These are phyloP conservation scores for Macrophya alboannulata DNA, from an alignment of 2,888 invertebrate genomes.

Conservation along the genomic window DNA sequence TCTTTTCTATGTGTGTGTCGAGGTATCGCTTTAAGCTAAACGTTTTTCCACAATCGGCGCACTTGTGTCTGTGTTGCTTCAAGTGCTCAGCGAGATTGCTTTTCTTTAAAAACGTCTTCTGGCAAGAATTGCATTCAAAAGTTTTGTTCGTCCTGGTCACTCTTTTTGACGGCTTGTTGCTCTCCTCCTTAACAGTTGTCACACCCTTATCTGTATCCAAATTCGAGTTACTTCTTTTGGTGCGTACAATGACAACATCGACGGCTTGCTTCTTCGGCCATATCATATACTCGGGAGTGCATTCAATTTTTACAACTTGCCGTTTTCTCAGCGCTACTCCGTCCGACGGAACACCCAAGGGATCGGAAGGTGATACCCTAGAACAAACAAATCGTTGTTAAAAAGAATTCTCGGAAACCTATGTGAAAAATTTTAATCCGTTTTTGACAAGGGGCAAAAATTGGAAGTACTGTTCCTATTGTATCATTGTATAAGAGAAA, in stretches of 20 bases:
- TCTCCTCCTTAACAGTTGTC: neutral
- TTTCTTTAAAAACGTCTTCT: constrained; percentile 66
- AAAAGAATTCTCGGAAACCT: neutral
- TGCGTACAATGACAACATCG: neutral
- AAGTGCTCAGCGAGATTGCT: constrained; percentile 60
- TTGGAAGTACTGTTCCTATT: neutral
- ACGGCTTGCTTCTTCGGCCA: constrained; percentile 50
- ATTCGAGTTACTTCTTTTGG: neutral
- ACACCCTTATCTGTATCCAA: neutral
- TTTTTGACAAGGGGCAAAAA: neutral
- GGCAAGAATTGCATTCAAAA: constrained; percentile 69
- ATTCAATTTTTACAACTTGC: constrained; percentile 47
- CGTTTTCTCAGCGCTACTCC: neutral
- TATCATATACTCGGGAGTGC: constrained; percentile 55
- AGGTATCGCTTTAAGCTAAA: constrained; percentile 59
- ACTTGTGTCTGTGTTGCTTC: constrained; percentile 62
- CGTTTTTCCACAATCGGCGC: constrained; percentile 59
- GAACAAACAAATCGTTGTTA: constrained; percentile 46
- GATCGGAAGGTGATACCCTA: constrained; percentile 48
- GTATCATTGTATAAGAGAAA: neutral
- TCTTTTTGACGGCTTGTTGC: neutral
- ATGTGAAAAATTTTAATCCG: neutral
- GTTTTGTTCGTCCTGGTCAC: constrained; percentile 19
- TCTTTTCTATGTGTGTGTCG: constrained; percentile 58
- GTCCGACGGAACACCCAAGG: constrained; percentile 40